Conservation (phyloP, 2,113 vertebrate genomes). For the Carassius auratus region DNA sequence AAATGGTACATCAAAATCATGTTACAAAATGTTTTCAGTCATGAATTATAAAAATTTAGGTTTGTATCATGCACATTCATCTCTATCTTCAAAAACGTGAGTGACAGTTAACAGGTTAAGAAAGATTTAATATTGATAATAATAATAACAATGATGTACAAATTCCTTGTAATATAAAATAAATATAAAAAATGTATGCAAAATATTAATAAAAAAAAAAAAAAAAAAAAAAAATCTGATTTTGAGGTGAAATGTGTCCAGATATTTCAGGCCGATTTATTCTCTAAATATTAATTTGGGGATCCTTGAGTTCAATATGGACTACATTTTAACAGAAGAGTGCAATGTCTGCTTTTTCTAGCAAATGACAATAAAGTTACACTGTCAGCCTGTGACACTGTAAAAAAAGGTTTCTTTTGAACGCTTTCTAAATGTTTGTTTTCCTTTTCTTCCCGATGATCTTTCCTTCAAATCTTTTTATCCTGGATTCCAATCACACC, state of each 20-base stretch:
- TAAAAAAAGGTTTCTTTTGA: conserved; percentile 55
- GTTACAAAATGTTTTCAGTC: too few relatives aligned
- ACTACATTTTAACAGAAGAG: not conserved
- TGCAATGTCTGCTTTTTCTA: not conserved
- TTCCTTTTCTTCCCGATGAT: conserved; percentile 74
- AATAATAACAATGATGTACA: too few relatives aligned
- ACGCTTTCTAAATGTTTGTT: conserved; percentile 81
- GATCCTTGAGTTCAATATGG: not conserved
- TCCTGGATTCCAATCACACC: conserved; percentile 85
- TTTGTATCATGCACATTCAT: too few relatives aligned
- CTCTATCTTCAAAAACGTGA: too few relatives aligned
- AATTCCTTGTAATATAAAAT: not conserved
- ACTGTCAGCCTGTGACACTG: conserved; percentile 19
- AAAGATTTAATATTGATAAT: too few relatives aligned
- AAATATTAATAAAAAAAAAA: not conserved
- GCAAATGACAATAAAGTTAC: not conserved
- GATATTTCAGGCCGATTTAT: not conserved
- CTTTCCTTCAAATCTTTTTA: conserved; percentile 73
- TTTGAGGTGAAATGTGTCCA: not conserved
- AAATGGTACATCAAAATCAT: too few relatives aligned
- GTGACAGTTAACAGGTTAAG: too few relatives aligned
- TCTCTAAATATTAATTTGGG: not conserved
- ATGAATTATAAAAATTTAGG: too few relatives aligned
- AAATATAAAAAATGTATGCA: not conserved
- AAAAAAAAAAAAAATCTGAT: not conserved